Base-by-base conservation (phyloP, 2,888 invertebrate species). In the Corythucha ciliata region DNA sequence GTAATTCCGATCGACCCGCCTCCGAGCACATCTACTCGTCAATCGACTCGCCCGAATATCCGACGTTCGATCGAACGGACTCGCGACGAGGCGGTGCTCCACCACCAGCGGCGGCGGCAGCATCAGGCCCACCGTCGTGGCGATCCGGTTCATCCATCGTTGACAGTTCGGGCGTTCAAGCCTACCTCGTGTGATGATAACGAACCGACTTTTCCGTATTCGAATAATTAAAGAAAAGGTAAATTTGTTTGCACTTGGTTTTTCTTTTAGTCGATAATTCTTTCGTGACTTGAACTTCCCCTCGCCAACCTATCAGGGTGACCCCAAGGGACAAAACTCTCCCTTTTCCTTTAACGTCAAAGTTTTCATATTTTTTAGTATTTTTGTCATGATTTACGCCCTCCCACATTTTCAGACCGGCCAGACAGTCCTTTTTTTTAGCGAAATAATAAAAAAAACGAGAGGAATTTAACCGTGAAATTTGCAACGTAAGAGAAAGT, bases 1-100 rank as follows among this genome's bases (percentile, higher is more conserved):
- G 36, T 76, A 78, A 60, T 77, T 70, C 3, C 36, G 59, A 55
- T 37, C 48, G 86, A 63, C 88, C 88, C 45, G 79, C 85, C 58
- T 85, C 86, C 61, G 88, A 89, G 70, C 88, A 88, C 68, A 89
- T 89, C 65, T 89, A 89, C 68, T 87, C 87, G 50, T 87, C 86
- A 65, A 89, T 89, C 69, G 88, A 89, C 69, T 87, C 87, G 54
- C 64, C 64, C 26, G 88, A 88, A 68, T 87, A 87, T 66, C 85
- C 85, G 63, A 83, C 84, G 52, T 74, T 87, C 63, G 87, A 87
- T 69, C 78, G 86, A 60, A 46, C 56, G 27, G 56, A 56, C 25
- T 56, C 60, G 24, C 46, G 61, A 25, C 52, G 63, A 41, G 52
- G 52, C 26, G 52, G 49, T 32, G 51, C 36, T 4, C 14, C 36